Evolutionary conservation across 2,888 invertebrate genomes (phyloP).

Genomic region (Fragum sueziense): DNA sequence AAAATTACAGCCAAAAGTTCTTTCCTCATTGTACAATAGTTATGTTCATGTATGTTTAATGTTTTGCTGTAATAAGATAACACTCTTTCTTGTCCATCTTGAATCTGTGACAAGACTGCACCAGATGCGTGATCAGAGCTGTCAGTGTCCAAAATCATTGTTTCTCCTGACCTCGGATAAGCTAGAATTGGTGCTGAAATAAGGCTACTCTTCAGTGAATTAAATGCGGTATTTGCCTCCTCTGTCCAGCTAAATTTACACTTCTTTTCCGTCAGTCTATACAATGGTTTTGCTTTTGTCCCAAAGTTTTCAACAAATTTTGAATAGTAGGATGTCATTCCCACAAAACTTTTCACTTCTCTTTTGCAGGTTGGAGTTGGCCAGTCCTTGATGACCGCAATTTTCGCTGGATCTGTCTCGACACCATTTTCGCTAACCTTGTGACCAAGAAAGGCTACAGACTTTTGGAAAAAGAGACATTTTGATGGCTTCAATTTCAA

Average conservation of each 20-base stretch:
- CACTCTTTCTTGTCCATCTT: conserved; percentile 8
- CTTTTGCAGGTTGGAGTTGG: conserved; percentile 27
- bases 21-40: conserved; percentile 13
- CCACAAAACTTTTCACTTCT: conserved; percentile 39
- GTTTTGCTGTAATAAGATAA: conserved; percentile 42
- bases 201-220: neutral
- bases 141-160: conserved; percentile 24
- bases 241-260: conserved; percentile 16
- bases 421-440: conserved; percentile 47
- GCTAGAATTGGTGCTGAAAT: conserved; percentile 7
- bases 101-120: conserved; percentile 5
- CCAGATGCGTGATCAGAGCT: conserved; percentile 2
- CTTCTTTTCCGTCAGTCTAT: conserved; percentile 27
- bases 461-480: conserved; percentile 46
- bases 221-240: neutral
- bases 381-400: conserved; percentile 43
- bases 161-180: neutral
- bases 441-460: conserved; percentile 50
- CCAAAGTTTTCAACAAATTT: conserved; percentile 44
- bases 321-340: conserved; percentile 45
- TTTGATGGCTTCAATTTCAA: conserved; percentile 57
- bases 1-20: conserved; percentile 17
- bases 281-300: conserved; percentile 37
- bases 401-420: conserved; percentile 47
- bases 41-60: conserved; percentile 4